These are phyloP conservation scores for Phallusia fumigata DNA, from an alignment of 23 tunicate species.

Conservation along the genomic window DNA sequence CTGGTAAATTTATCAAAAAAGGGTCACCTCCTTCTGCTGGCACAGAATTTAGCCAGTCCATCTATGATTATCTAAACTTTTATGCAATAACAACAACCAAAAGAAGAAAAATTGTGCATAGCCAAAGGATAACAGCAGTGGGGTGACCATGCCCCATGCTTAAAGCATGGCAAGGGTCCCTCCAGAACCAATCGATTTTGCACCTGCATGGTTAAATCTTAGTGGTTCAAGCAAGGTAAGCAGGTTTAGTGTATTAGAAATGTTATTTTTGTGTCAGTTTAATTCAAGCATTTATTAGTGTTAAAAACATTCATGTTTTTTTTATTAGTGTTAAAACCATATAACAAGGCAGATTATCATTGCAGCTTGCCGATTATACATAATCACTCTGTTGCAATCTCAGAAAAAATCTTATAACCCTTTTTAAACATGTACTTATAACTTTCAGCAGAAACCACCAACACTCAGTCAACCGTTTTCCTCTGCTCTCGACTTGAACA, in stretches of 20 bases:
- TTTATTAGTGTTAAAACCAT: too few relatives aligned
- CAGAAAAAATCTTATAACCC: too few relatives aligned
- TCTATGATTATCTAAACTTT: too few relatives aligned
- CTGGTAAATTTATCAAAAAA: too few relatives aligned
- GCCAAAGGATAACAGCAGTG: slow-evolving; percentile 6
- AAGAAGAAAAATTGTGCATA: neutral
- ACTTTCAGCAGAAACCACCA: neutral
- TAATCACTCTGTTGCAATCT: too few relatives aligned
- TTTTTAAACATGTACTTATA: neutral
- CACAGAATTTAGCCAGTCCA: too few relatives aligned
- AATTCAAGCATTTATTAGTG: neutral
- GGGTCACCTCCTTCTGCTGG: too few relatives aligned
- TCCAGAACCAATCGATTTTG: slow-evolving; percentile 49
- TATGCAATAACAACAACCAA: neutral
- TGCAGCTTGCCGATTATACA: too few relatives aligned
- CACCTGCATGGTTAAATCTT: slow-evolving; percentile 74
- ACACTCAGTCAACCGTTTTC: neutral
- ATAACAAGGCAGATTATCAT: too few relatives aligned
- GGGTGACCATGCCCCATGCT: slow-evolving; percentile 85
- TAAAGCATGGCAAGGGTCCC: slow-evolving; percentile 70
- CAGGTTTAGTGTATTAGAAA: neutral
- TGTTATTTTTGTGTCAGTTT: neutral
- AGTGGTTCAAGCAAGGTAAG: slow-evolving; percentile 32
- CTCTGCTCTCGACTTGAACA: neutral
- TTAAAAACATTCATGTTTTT: too few relatives aligned